Evolutionary conservation across 2,888 invertebrate genomes (phyloP).

Genomic region (Quadroppia sp.): DNA sequence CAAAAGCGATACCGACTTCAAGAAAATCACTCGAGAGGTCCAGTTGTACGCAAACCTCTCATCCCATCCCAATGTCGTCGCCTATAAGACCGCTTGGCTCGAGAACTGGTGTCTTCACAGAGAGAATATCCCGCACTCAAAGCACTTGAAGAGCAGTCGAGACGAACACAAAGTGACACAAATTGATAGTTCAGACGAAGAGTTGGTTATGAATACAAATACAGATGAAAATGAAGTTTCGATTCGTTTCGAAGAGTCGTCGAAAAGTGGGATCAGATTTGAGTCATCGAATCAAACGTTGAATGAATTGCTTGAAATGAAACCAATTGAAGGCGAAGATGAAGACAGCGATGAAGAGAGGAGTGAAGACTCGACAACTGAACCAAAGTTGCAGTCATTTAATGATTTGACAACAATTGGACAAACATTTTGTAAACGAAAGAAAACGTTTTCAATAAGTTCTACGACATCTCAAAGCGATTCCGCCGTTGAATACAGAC

Average conservation of each 20-base stretch:
- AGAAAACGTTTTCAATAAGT: slow-evolving; percentile 16
- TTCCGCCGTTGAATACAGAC: not conserved
- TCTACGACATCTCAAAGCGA: slow-evolving; percentile 25
- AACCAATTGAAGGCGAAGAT: not conserved
- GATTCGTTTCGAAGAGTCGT: slow-evolving; percentile 25
- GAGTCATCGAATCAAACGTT: not conserved
- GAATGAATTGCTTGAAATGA: not conserved
- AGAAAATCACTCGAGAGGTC: slow-evolving; percentile 64
- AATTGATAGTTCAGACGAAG: not conserved
- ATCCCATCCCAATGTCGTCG: slow-evolving; percentile 73
- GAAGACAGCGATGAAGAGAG: not conserved
- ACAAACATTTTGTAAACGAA: not conserved
- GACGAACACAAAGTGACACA: not conserved
- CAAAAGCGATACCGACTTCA: slow-evolving; percentile 50
- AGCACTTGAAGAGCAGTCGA: not conserved
- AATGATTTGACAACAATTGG: not conserved
- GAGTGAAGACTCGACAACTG: not conserved
- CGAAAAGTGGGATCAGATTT: slow-evolving; percentile 16
- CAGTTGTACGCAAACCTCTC: slow-evolving; percentile 68
- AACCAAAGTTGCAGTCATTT: not conserved
- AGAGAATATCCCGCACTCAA: slow-evolving; percentile 19
- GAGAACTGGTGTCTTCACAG: slow-evolving; percentile 54
- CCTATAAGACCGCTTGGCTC: slow-evolving; percentile 78
- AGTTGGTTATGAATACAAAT: not conserved
- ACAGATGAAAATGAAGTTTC: slow-evolving; percentile 12